These are phyloP conservation scores for Ischnus inquisitorius DNA, from an alignment of 2,888 invertebrate species.

Conservation along the genomic window DNA sequence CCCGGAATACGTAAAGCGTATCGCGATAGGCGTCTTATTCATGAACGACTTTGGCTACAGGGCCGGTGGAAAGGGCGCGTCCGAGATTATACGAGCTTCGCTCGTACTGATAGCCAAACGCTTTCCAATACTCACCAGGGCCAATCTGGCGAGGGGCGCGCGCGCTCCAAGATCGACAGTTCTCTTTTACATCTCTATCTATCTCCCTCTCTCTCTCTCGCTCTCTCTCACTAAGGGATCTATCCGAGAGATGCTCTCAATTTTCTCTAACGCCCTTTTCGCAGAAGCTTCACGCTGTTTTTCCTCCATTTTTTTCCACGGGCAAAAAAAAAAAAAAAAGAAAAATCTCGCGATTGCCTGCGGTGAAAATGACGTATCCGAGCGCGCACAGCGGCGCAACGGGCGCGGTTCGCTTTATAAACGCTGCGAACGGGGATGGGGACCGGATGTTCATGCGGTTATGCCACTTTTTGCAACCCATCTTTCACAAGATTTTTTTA, in stretches of 20 bases:
- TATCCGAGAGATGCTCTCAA: conserved; percentile 26
- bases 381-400: neutral
- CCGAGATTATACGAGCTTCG: conserved; percentile 32
- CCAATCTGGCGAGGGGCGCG: neutral
- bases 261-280: conserved; percentile 31
- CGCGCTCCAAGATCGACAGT: neutral
- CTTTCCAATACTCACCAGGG: neutral
- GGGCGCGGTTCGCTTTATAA: conserved; percentile 35
- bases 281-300: conserved; percentile 3
- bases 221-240: conserved; percentile 15
- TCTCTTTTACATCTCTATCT: neutral
- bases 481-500: conserved; percentile 19
- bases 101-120: conserved; percentile 44
- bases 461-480: conserved; percentile 58
- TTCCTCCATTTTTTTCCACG: conserved; percentile 4
- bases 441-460: conserved; percentile 64
- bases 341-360: conserved; percentile 49
- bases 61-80: neutral
- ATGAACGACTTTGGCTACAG: conserved; percentile 8
- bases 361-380: conserved; percentile 53
- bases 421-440: conserved; percentile 29
- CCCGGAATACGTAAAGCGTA: conserved; percentile 32
- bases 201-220: no score
- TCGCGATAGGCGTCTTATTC: conserved; percentile 35
- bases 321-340: conserved; percentile 31